Percentiles rank a stretch among this genome's conserved stretches.
phyloP scores from a whole-genome alignment of 2,888 invertebrate species.

The Spatulosminthurus flaviceps region DNA sequence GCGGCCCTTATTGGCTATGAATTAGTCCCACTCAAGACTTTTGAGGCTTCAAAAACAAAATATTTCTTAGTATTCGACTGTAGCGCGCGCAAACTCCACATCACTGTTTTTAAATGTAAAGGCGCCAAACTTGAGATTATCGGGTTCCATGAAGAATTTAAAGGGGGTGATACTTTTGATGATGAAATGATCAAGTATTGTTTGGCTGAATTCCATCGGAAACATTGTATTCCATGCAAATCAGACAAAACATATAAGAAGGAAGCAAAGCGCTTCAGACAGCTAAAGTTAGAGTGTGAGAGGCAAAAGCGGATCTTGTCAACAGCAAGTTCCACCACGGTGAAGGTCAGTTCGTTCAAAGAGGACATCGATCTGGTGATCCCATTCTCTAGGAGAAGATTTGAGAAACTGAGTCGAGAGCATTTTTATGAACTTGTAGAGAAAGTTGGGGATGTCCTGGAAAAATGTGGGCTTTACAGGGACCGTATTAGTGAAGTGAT shows the following conservation, averaged over 20 bases:
- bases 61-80: background rate
- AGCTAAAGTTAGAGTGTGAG: background rate
- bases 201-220: background rate
- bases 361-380: background rate
- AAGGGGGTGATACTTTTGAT: background rate
- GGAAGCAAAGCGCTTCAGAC: background rate
- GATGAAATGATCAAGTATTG: background rate
- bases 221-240: background rate
- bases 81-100: background rate
- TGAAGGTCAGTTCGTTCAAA: background rate
- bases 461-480: background rate
- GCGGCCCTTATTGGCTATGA: background rate
- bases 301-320: background rate
- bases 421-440: background rate
- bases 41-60: background rate
- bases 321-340: background rate
- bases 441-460: background rate
- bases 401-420: background rate
- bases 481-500: background rate
- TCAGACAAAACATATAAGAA: background rate
- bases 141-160: background rate
- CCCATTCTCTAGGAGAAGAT: background rate
- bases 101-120: background rate
- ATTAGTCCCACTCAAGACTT: background rate
- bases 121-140: background rate